Percentiles rank a stretch among this genome's conserved stretches.
Conservation (phyloP, 2,113 vertebrate genomes). For the Paedocypris sp. region DNA sequence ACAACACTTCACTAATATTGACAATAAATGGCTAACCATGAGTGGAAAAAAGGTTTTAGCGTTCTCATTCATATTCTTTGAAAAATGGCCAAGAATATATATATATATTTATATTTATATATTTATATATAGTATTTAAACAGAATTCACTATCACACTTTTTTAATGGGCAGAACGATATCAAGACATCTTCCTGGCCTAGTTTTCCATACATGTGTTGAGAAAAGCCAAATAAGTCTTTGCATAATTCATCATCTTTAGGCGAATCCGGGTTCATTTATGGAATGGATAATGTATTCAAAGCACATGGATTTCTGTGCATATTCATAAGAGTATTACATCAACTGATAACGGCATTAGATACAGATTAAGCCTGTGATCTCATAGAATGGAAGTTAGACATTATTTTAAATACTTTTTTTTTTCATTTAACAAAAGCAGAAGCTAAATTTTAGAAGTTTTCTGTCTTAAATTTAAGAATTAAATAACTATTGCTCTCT, state of each 20-base stretch:
- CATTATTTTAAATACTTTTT: slow-evolving; percentile 14
- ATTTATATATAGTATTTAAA: too few species aligned
- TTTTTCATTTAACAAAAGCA: too few species aligned
- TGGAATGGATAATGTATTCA: slow-evolving; percentile 26
- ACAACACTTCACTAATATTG: too few species aligned
- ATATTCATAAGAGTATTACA: slow-evolving; percentile 32
- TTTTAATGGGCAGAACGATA: neutral
- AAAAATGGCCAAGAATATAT: too few species aligned
- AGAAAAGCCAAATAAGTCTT: slow-evolving; percentile 6
- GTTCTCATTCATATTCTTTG: too few species aligned
- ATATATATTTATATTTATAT: too few species aligned
- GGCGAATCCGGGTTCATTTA: slow-evolving; percentile 8
- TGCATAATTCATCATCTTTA: slow-evolving; percentile 23
- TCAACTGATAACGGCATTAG: slow-evolving; percentile 27
- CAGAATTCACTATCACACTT: too few species aligned
- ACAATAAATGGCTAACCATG: too few species aligned
- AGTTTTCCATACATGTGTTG: slow-evolving; percentile 3
- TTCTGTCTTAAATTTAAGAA: too few species aligned
- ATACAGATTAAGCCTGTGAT: slow-evolving; percentile 31
- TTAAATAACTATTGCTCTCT: too few species aligned
- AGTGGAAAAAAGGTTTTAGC: too few species aligned
- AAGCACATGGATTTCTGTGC: slow-evolving; percentile 15
- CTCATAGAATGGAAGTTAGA: neutral
- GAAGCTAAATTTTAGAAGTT: too few species aligned
- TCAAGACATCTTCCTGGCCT: slow-evolving; percentile 21